Base-by-base conservation (phyloP, 2,888 invertebrate species). In the Yponomeuta malinellus region DNA sequence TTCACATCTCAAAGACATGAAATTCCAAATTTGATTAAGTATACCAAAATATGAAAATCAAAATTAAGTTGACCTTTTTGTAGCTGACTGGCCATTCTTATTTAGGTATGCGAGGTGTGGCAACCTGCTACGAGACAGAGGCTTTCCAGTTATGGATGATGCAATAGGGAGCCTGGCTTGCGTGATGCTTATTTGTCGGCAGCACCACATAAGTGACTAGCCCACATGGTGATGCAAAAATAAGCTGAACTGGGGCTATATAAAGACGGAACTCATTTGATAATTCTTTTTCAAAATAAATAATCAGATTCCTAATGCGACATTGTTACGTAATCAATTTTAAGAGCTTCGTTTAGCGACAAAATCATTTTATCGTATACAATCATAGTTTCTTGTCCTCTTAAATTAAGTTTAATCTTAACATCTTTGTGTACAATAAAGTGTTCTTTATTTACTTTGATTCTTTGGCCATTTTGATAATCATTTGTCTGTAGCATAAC, bases 141-240 rank as follows among this genome's bases (percentile, higher is more conserved):
- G 83, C 78, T 83, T 82, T 76, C 84, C 78, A 83, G 77, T 84
- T 83, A 74, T 83, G 86, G 89, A 88, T 90, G 90, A 90, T 89
- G 90, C 90, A 90, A 90, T 87, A 88, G 81, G 80, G 79, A 79
- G 76, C 76, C 77, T 77, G 72, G 74, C 79, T 90, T 89, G 82
- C 89, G 78, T 83, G 79, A 83, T 81, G 78, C 78, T 83, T 81
- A 77, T 83, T 83, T 84, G 81, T 82, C 79, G 78, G 79, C 78
- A 76, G 73, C 76, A 76, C 72, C 70, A 69, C 70, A 71, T 69
- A 71, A 73, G 70, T 73, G 71, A 75, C 74, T 80, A 77, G 79
- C 77, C 81, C 71, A 85, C 74, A 82, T 78, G 71, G 68, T 29
- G 29, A 29, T 65, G 29, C 29, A 65, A 33, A 65, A 65, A 65